A percentile compares a stretch with the other conserved stretches of the same genome.
These are phyloP conservation scores for Parthenolecanium corni DNA, from an alignment of 2,888 invertebrate genomes.

Conservation along the genomic window DNA sequence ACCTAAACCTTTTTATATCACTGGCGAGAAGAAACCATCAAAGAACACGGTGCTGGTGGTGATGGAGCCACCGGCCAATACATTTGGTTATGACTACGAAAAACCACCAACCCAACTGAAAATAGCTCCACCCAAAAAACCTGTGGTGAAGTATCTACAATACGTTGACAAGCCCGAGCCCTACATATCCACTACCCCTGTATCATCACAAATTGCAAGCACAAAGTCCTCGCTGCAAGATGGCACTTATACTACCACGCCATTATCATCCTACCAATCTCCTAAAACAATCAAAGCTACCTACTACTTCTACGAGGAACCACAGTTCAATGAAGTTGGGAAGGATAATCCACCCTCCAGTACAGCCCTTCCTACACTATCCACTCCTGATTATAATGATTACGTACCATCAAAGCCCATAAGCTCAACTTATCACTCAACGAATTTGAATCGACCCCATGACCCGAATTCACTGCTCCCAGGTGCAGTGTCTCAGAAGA, in stretches of 20 bases:
- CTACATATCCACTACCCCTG: conserved; percentile 11
- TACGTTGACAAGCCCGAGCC: conserved; percentile 3
- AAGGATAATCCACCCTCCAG: conserved; percentile 21
- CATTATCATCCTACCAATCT: conserved; percentile 39
- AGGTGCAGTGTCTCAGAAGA: too few species aligned
- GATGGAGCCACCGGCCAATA: not conserved
- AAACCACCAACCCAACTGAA: conserved; percentile 37
- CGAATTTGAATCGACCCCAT: not conserved
- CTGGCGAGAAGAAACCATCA: conserved; percentile 31
- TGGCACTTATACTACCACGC: not conserved
- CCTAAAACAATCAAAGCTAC: conserved; percentile 40
- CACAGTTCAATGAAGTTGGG: conserved; percentile 33
- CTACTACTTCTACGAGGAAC: conserved; percentile 57
- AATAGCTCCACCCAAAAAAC: not conserved
- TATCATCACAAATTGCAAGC: not conserved
- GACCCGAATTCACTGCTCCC: too few species aligned
- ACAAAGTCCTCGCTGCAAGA: not conserved
- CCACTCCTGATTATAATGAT: conserved; percentile 9
- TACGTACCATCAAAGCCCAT: not conserved
- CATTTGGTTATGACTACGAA: conserved; percentile 30
- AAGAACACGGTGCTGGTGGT: conserved; percentile 17
- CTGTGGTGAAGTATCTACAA: conserved; percentile 1
- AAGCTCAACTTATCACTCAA: conserved; percentile 15
- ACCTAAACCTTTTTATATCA: conserved; percentile 35
- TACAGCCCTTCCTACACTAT: not conserved